Evolutionary conservation across 2,888 invertebrate genomes (phyloP).

Genomic region (Nemotelus pantherinus): DNA sequence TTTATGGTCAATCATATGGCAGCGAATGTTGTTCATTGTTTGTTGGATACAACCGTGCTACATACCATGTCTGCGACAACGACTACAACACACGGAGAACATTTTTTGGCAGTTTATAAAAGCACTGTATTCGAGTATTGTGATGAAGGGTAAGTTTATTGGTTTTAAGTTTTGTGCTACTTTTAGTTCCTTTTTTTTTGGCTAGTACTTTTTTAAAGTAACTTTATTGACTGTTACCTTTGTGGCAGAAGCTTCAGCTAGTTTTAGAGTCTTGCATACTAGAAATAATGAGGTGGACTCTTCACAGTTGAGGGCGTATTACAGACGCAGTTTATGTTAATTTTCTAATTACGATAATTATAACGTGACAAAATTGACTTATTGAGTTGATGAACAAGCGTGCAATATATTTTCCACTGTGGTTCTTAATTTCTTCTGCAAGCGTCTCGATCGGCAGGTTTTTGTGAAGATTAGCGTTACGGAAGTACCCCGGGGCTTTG

Average conservation of each 20-base stretch:
- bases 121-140: constrained; percentile 55
- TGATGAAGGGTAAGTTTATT: constrained; percentile 47
- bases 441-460: no score
- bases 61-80: constrained; percentile 46
- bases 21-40: constrained; percentile 44
- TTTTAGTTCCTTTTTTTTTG: not conserved
- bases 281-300: not conserved
- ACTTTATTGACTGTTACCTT: no score
- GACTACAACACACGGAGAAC: constrained; percentile 58
- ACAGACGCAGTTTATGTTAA: no score
- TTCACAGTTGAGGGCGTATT: not conserved
- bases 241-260: no score
- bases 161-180: not conserved
- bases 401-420: no score
- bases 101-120: constrained; percentile 60
- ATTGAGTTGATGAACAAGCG: no score
- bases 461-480: no score
- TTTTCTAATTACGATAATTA: no score
- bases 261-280: not conserved
- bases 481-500: no score
- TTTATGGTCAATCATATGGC: constrained; percentile 48
- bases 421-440: no score
- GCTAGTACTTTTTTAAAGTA: not conserved
- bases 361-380: no score
- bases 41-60: constrained; percentile 49